Evolutionary conservation across 2,797 vertebrate genomes (phyloP).

Genomic region (Lepilemur ruficaudatus): DNA sequence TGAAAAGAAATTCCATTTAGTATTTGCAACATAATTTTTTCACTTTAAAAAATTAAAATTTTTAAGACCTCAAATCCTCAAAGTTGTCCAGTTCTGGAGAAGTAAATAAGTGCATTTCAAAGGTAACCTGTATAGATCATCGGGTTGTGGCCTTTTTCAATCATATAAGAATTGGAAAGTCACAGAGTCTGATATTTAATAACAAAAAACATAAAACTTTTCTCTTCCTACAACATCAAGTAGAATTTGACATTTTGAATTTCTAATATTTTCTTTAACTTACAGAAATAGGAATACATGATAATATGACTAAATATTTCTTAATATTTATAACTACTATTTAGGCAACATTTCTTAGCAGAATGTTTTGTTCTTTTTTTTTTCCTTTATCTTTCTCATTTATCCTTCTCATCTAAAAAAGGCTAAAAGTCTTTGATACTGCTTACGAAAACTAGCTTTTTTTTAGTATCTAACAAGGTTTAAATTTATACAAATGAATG

Average conservation of each 20-base stretch:
- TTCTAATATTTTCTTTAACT: background rate
- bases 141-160: background rate
- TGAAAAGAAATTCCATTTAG: background rate
- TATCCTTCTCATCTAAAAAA: background rate
- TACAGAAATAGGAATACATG: background rate
- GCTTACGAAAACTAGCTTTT: background rate
- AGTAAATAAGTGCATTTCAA: background rate
- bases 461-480: background rate
- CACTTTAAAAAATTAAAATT: background rate
- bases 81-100: background rate
- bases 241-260: background rate
- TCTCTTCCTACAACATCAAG: background rate
- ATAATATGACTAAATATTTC: background rate
- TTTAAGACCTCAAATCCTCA: background rate
- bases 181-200: background rate
- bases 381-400: background rate
- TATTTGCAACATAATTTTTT: background rate
- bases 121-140: background rate
- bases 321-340: background rate
- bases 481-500: slow-evolving; percentile 18
- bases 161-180: background rate
- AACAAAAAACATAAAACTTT: background rate
- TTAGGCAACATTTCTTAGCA: background rate
- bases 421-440: background rate
- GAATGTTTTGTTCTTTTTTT: background rate